Evolutionary conservation across 2,888 invertebrate genomes (phyloP).

Genomic region (Amiota communis): DNA sequence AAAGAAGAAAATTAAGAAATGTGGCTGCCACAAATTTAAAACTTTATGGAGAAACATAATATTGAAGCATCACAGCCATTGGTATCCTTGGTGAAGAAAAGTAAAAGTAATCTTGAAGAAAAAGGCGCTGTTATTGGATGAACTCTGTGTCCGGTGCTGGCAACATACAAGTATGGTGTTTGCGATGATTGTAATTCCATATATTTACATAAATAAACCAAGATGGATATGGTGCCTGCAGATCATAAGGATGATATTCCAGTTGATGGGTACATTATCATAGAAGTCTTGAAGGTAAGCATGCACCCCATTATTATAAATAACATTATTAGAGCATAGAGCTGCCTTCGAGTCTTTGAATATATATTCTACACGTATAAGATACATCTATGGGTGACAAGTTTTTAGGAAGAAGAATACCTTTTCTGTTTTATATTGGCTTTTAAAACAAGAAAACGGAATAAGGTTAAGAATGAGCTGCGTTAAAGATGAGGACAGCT

Average conservation of each 20-base stretch:
- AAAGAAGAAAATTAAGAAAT: slow-evolving; percentile 60
- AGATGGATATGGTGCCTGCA: slow-evolving; percentile 74
- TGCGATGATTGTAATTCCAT: slow-evolving; percentile 78
- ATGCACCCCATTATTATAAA: no score
- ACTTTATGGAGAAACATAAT: slow-evolving; percentile 74
- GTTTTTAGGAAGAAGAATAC: no score
- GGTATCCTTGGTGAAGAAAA: slow-evolving; percentile 58
- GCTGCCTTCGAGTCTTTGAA: no score
- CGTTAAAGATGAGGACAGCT: no score
- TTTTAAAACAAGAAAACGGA: no score
- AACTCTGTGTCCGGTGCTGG: slow-evolving; percentile 74
- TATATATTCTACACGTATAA: no score
- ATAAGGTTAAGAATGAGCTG: no score
- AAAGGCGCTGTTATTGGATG: slow-evolving; percentile 45
- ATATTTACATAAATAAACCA: slow-evolving; percentile 78
- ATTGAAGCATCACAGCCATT: slow-evolving; percentile 44
- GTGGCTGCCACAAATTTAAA: slow-evolving; percentile 78
- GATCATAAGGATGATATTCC: no score
- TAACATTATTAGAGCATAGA: background rate
- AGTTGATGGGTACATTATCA: no score
- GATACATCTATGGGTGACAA: fast-evolving
- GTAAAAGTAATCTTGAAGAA: slow-evolving; percentile 50
- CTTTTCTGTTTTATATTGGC: no score
- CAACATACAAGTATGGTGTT: slow-evolving; percentile 79
- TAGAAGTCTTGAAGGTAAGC: slow-evolving; percentile 50